Percentiles rank a stretch among this genome's conserved stretches.
phyloP scores from a whole-genome alignment of 2,888 invertebrate species.

The Leptopterna dolabrata region DNA sequence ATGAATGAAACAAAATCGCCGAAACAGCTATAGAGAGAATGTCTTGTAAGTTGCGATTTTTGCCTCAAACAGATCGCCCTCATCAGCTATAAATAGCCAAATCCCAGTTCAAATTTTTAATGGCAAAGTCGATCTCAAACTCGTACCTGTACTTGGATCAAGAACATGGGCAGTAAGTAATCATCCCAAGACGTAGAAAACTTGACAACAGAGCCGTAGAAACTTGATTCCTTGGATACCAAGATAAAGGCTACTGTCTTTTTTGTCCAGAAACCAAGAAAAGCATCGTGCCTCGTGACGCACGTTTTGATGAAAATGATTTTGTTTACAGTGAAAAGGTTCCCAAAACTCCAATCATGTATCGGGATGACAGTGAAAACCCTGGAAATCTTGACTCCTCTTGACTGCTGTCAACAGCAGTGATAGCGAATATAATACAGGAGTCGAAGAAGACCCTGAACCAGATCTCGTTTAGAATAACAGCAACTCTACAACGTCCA shows the following conservation, averaged over 20 bases:
- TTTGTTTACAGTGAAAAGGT: background rate
- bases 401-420: background rate
- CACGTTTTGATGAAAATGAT: conserved; percentile 4
- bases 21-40: conserved; percentile 39
- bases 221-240: conserved; percentile 1
- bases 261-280: background rate
- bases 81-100: background rate
- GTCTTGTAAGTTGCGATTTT: background rate
- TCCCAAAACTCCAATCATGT: background rate
- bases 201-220: background rate
- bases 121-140: background rate
- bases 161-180: background rate
- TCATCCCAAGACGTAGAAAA: background rate
- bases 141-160: background rate
- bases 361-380: too few relatives aligned
- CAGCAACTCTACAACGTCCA: too few relatives aligned
- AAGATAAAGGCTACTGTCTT: background rate
- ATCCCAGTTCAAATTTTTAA: background rate
- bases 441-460: background rate
- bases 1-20: conserved; percentile 18
- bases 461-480: too few relatives aligned
- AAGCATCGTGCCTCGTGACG: background rate
- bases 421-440: background rate
- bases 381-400: background rate
- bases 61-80: background rate